These are phyloP conservation scores for Pheucticus melanocephalus DNA, from an alignment of 2,113 vertebrate species.

Conservation along the genomic window DNA sequence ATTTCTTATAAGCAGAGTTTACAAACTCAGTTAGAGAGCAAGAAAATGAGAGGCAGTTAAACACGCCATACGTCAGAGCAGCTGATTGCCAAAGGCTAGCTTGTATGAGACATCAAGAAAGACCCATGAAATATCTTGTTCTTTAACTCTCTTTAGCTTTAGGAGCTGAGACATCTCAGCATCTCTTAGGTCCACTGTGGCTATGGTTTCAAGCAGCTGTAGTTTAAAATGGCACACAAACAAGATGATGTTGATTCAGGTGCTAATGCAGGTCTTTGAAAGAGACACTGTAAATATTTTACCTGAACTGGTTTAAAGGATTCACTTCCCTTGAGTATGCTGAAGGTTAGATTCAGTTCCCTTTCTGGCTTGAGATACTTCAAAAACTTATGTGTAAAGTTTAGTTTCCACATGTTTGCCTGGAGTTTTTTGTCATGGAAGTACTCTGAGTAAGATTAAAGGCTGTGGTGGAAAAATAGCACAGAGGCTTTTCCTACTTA, in stretches of 20 bases:
- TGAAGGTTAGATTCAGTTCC: background rate
- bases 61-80: background rate
- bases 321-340: background rate
- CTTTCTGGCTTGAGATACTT: background rate
- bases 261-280: background rate
- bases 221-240: background rate
- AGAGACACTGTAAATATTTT: background rate
- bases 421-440: background rate
- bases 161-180: background rate
- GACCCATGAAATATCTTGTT: background rate
- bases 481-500: background rate
- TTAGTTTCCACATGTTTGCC: background rate
- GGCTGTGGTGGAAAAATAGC: background rate
- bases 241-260: background rate
- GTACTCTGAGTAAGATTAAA: background rate
- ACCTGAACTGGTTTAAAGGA: background rate
- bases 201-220: background rate
- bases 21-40: background rate
- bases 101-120: background rate
- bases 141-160: background rate
- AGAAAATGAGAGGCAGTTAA: background rate
- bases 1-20: background rate
- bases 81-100: background rate
- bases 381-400: background rate
- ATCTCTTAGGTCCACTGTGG: background rate